Conservation (phyloP, 2,797 vertebrate species). For the Malurus splendens region DNA sequence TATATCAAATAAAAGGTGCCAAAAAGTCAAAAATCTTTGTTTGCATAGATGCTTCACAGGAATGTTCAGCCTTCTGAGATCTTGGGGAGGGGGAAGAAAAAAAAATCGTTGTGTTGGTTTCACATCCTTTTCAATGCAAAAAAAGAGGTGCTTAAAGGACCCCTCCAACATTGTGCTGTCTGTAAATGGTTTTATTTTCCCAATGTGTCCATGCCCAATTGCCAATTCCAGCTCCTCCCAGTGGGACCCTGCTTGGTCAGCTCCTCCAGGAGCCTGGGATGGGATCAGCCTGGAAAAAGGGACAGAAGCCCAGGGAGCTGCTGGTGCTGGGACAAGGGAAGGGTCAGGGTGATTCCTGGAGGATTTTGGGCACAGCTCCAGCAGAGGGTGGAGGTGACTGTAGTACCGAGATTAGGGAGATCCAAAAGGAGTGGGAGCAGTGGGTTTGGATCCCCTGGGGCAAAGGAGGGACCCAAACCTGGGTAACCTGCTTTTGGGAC, state of each 20-base stretch:
- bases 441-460: constrained; percentile 38
- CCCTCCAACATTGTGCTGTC: not conserved
- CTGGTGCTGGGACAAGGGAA: not conserved
- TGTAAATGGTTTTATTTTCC: not conserved
- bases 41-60: not conserved
- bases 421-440: constrained; percentile 3
- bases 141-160: not conserved
- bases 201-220: not conserved
- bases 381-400: not conserved
- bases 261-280: not conserved
- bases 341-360: not conserved
- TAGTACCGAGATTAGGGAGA: not conserved
- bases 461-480: constrained; percentile 49
- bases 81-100: not conserved
- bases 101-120: not conserved
- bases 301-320: not conserved
- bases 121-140: not conserved
- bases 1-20: not conserved
- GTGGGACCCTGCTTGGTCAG: not conserved
- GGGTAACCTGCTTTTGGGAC: constrained; percentile 54
- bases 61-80: not conserved
- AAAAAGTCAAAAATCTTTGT: not conserved
- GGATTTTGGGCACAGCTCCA: not conserved
- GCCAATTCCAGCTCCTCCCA: not conserved
- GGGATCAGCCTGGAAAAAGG: not conserved